Percentiles rank a stretch among this genome's conserved stretches.
Conservation (phyloP, 2,888 invertebrate species). For the Aquatica leii region DNA sequence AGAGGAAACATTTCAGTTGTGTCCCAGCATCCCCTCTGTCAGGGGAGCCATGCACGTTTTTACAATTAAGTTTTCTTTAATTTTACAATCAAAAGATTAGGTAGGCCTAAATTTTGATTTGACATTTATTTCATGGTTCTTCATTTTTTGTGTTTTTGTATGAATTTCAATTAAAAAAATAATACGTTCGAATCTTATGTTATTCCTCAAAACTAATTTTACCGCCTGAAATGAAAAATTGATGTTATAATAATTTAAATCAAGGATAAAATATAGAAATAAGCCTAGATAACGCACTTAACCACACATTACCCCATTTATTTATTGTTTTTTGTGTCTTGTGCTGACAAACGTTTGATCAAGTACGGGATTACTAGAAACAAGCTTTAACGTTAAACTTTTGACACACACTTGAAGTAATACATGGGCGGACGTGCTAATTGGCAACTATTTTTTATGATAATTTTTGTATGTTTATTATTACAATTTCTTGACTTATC, state of each 20-base stretch:
- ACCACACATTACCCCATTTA: too few species aligned
- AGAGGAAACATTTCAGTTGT: neutral
- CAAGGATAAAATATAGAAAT: neutral
- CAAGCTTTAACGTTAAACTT: too few species aligned
- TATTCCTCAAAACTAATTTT: neutral
- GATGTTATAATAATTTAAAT: neutral
- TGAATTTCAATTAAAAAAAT: neutral
- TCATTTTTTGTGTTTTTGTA: neutral
- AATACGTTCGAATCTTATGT: neutral
- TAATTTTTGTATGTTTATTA: too few species aligned
- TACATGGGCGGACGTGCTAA: too few species aligned
- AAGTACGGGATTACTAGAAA: too few species aligned
- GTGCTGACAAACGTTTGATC: too few species aligned
- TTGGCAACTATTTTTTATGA: too few species aligned
- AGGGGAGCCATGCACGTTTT: neutral
- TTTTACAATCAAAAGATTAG: neutral
- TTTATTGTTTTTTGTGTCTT: too few species aligned
- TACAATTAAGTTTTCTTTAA: neutral
- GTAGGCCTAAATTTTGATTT: neutral
- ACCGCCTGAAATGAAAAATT: neutral
- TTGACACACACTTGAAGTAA: too few species aligned
- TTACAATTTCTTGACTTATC: too few species aligned
- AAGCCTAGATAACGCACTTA: neutral
- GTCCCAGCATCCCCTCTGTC: neutral
- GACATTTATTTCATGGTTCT: neutral